Evolutionary conservation across 2,113 vertebrate species (phyloP).

Genomic region (Capra hircus): DNA sequence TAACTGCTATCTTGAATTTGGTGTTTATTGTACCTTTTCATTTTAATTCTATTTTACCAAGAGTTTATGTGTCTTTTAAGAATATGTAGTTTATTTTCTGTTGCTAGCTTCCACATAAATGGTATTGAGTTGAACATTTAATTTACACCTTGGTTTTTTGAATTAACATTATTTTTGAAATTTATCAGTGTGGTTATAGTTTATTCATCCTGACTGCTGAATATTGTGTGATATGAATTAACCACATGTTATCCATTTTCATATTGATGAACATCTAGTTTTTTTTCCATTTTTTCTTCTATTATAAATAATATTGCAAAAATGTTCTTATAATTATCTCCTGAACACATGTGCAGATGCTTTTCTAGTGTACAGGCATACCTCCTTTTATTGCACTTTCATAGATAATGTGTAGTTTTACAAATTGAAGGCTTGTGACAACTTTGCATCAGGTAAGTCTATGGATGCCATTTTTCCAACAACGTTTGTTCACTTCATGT

Average conservation of each 20-base stretch:
- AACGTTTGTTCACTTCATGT: background rate
- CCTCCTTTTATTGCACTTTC: background rate
- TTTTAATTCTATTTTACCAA: constrained; percentile 7
- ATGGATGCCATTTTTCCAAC: background rate
- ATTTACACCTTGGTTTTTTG: background rate
- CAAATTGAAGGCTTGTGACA: background rate
- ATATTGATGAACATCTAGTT: background rate
- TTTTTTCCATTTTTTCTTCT: background rate
- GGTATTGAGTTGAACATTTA: background rate
- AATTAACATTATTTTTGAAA: background rate
- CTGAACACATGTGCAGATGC: background rate
- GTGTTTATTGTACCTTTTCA: background rate
- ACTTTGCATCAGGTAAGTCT: background rate
- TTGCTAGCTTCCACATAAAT: background rate
- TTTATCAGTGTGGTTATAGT: background rate
- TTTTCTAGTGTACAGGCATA: background rate
- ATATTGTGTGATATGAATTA: background rate
- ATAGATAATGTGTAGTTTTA: background rate
- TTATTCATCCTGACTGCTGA: background rate
- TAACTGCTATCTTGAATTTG: background rate
- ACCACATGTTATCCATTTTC: background rate
- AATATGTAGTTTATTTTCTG: background rate
- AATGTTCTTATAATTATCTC: background rate
- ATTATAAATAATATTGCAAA: background rate
- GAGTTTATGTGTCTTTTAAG: background rate